Conservation (phyloP, 2,797 vertebrate genomes). For the Gymnodraco acuticeps region DNA sequence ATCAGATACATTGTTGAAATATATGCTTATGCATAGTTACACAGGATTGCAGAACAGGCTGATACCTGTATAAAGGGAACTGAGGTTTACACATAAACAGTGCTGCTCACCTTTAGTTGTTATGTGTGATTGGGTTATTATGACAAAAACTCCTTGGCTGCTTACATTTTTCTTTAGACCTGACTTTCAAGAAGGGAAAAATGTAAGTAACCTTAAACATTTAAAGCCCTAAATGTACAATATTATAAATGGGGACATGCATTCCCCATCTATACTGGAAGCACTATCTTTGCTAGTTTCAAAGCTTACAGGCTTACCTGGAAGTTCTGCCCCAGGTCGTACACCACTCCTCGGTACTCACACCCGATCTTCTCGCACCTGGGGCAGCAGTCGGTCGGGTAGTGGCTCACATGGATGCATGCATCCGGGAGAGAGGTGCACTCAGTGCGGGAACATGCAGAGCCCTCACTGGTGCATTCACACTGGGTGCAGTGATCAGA, state of each 20-base stretch:
- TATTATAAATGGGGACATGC: neutral
- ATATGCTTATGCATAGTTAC: neutral
- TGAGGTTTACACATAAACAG: constrained; percentile 14
- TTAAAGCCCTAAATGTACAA: neutral
- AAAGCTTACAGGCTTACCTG: constrained; percentile 77
- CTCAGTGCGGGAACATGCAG: constrained; percentile 84
- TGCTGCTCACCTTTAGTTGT: constrained; percentile 6
- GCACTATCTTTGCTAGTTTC: neutral
- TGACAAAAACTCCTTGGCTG: too few species aligned
- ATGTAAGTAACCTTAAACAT: neutral
- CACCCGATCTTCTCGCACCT: constrained; percentile 90
- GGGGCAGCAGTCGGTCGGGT: constrained; percentile 90
- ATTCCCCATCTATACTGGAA: neutral
- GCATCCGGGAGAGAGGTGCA: constrained; percentile 86
- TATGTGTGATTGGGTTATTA: neutral
- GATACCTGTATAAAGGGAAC: constrained; percentile 5
- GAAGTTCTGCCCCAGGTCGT: constrained; percentile 86
- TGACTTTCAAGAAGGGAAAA: neutral
- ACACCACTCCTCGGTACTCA: constrained; percentile 87
- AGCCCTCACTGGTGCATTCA: constrained; percentile 86
- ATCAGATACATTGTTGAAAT: neutral
- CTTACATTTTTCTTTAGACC: neutral
- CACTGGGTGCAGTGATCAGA: constrained; percentile 89
- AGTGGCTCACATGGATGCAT: constrained; percentile 92
- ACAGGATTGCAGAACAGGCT: neutral